These are phyloP conservation scores for Hipparchia sbordonii DNA, from an alignment of 2,888 invertebrate species.

Conservation along the genomic window DNA sequence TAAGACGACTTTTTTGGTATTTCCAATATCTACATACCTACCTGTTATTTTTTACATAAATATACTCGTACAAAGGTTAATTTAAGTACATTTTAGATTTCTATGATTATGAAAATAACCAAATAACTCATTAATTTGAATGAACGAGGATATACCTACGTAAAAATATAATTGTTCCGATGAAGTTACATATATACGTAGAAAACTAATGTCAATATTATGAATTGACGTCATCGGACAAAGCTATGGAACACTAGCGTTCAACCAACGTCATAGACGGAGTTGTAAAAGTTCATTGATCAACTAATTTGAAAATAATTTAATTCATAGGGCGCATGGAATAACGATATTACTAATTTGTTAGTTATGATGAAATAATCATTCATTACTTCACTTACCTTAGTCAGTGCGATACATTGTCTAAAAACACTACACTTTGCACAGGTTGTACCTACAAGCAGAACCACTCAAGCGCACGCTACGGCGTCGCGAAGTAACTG, in stretches of 20 bases:
- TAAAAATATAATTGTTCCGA: no score
- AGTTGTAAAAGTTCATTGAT: conserved; percentile 11
- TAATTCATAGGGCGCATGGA: not conserved
- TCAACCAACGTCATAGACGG: not conserved
- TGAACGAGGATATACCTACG: no score
- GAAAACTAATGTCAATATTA: not conserved
- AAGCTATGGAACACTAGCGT: not conserved
- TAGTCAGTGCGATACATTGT: conserved; percentile 43
- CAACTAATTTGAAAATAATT: not conserved
- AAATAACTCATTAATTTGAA: no score
- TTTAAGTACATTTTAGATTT: no score
- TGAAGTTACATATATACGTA: no score
- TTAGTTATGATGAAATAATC: not conserved
- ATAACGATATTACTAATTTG: conserved; percentile 15
- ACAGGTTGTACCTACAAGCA: conserved; percentile 28
- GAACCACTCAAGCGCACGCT: conserved; percentile 42
- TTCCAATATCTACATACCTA: no score
- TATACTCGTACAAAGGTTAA: no score
- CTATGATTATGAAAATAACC: no score
- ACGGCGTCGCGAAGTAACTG: conserved; percentile 44
- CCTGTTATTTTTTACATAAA: no score
- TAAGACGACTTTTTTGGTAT: no score
- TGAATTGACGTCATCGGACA: not conserved
- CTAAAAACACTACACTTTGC: conserved; percentile 38
- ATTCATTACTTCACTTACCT: conserved; percentile 41